Conservation (phyloP, 2,888 invertebrate species). For the Oxyscelio sp. region DNA sequence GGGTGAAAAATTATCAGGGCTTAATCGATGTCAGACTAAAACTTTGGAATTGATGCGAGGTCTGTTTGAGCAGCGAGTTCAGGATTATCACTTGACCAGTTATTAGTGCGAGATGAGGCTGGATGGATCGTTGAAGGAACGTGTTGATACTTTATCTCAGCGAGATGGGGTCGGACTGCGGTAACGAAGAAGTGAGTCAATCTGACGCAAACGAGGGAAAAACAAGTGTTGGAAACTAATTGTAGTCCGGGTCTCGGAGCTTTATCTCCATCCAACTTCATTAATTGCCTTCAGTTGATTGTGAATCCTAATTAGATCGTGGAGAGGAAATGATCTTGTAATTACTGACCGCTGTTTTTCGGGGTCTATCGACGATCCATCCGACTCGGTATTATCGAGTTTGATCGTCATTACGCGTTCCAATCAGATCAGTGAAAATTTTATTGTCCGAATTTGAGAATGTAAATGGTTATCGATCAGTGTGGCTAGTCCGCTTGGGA, state of each 20-base stretch:
- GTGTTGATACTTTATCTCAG: slow-evolving; percentile 40
- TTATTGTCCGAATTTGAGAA: slow-evolving; percentile 9
- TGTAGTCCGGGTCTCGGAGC: slow-evolving; percentile 28
- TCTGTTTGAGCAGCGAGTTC: background rate
- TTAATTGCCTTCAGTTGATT: slow-evolving; percentile 44
- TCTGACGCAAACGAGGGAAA: slow-evolving; percentile 39
- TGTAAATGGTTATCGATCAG: slow-evolving; percentile 47
- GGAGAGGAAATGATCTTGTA: slow-evolving; percentile 34
- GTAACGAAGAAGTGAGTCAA: slow-evolving; percentile 46
- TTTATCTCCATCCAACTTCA: slow-evolving; percentile 43
- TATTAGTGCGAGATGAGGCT: background rate
- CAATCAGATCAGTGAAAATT: slow-evolving; percentile 1
- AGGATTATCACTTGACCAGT: slow-evolving; percentile 12
- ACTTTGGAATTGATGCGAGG: slow-evolving; percentile 19
- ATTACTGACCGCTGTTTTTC: slow-evolving; percentile 45
- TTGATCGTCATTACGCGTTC: background rate
- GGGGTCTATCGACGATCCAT: background rate
- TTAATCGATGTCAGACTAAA: slow-evolving; percentile 42
- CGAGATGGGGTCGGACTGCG: slow-evolving; percentile 6
- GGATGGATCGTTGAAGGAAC: slow-evolving; percentile 17
- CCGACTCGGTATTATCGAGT: background rate
- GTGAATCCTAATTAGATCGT: slow-evolving; percentile 51
- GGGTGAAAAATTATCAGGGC: slow-evolving; percentile 26
- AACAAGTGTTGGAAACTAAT: slow-evolving; percentile 53
- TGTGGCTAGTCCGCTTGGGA: background rate